phyloP scores from a whole-genome alignment of 1,140 invertebrate genomes.

The Maniola jurtina region DNA sequence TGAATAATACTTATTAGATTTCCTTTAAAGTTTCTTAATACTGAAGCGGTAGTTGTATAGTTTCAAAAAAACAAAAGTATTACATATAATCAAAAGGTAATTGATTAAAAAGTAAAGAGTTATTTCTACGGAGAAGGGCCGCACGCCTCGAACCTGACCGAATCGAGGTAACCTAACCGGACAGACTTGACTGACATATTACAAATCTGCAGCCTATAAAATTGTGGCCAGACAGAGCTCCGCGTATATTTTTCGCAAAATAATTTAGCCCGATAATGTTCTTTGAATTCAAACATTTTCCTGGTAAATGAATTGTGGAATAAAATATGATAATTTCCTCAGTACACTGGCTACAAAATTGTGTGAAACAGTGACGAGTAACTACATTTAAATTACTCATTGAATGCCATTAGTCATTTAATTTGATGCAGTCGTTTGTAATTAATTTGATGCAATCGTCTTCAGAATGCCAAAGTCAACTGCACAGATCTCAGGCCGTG shows the following conservation, averaged over 20 bases:
- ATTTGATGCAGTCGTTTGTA: constrained; percentile 50
- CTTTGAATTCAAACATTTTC: constrained; percentile 25
- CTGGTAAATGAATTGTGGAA: constrained; percentile 17
- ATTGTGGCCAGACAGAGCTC: background rate
- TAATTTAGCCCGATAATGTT: constrained; percentile 15
- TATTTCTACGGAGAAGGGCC: constrained; percentile 64
- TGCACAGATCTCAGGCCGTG: background rate
- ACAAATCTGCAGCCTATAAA: constrained; percentile 50
- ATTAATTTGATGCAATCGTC: constrained; percentile 9
- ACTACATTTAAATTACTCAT: constrained; percentile 68
- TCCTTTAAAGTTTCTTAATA: background rate
- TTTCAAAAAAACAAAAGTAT: background rate
- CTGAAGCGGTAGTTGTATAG: background rate
- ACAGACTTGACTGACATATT: constrained; percentile 62
- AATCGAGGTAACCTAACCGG: constrained; percentile 73
- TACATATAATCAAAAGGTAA: background rate
- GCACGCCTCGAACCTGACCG: constrained; percentile 65
- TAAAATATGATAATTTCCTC: constrained; percentile 19
- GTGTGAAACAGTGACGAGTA: constrained; percentile 45
- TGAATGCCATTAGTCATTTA: constrained; percentile 67
- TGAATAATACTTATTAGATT: constrained; percentile 10
- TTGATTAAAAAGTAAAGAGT: constrained; percentile 39
- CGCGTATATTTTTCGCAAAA: constrained; percentile 5
- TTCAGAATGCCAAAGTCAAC: background rate
- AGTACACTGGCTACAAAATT: constrained; percentile 15